Evolutionary conservation across 1,140 invertebrate species (phyloP).

Genomic region (Triops longicaudatus): DNA sequence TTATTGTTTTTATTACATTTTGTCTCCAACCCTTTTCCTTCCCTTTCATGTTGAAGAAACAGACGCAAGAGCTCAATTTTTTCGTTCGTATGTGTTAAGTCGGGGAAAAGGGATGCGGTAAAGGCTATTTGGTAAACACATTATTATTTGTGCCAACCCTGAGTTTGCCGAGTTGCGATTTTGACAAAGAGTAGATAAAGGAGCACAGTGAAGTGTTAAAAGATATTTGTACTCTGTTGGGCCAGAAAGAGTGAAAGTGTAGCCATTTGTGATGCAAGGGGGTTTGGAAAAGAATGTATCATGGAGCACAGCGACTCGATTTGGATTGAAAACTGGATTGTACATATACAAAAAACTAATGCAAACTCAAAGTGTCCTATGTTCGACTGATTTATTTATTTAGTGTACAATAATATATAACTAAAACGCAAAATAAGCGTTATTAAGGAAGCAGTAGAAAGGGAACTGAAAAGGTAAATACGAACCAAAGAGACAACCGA

Average conservation of each 20-base stretch:
- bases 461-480: too few species aligned
- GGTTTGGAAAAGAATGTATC: background rate
- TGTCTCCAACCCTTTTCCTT: background rate
- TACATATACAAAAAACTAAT: background rate
- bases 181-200: background rate
- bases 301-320: conserved; percentile 1
- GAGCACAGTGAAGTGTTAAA: background rate
- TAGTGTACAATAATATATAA: background rate
- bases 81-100: background rate
- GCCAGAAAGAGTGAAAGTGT: background rate
- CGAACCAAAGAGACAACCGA: too few species aligned
- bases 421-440: background rate
- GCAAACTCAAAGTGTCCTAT: background rate
- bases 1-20: background rate
- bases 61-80: background rate
- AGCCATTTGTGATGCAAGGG: background rate
- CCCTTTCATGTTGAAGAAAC: background rate
- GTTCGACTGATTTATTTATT: background rate
- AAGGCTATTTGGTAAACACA: conserved; percentile 3
- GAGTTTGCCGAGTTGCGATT: conserved; percentile 1
- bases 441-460: too few species aligned
- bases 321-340: conserved; percentile 1
- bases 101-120: background rate
- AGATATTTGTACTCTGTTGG: background rate
- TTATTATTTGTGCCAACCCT: conserved; percentile 15